Percentiles rank a stretch among this genome's conserved stretches.
Evolutionary conservation across 2,888 invertebrate genomes (phyloP).

Genomic region (Amitus sp.): DNA sequence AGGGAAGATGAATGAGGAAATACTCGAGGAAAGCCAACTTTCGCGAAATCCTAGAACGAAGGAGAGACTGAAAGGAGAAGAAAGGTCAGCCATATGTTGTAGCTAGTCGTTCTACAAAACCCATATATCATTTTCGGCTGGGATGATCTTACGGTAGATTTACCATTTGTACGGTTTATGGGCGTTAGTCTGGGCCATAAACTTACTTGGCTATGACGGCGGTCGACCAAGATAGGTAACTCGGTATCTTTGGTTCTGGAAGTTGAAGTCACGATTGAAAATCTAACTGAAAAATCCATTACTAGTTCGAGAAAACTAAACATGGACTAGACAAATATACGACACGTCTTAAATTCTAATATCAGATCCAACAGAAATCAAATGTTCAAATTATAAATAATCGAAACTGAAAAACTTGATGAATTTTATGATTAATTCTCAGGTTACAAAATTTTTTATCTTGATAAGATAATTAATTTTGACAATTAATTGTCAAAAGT

Average conservation of each 20-base stretch:
- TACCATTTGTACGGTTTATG: slow-evolving; percentile 66
- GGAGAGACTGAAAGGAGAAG: slow-evolving; percentile 30
- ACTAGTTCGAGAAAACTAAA: too few relatives aligned
- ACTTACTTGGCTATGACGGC: slow-evolving; percentile 65
- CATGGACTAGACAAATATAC: too few relatives aligned
- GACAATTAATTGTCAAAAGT: too few relatives aligned
- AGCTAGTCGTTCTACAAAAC: slow-evolving; percentile 48
- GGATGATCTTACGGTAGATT: slow-evolving; percentile 66
- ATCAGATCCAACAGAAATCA: too few relatives aligned
- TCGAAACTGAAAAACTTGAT: too few relatives aligned
- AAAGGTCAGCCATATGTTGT: slow-evolving; percentile 46
- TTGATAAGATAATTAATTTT: too few relatives aligned
- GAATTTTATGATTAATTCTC: too few relatives aligned
- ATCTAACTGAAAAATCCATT: too few relatives aligned
- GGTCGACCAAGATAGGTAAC: slow-evolving; percentile 43
- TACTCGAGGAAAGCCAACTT: slow-evolving; percentile 21
- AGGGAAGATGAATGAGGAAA: slow-evolving; percentile 12
- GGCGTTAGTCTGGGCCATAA: slow-evolving; percentile 65
- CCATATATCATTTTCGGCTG: slow-evolving; percentile 66
- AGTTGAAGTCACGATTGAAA: neutral
- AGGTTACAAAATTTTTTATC: too few relatives aligned
- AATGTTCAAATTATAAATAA: too few relatives aligned
- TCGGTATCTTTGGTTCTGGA: slow-evolving; percentile 25
- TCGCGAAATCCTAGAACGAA: slow-evolving; percentile 31
- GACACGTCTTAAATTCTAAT: too few relatives aligned